Conservation (phyloP, 2,797 vertebrate species). For the Alauda arvensis region DNA sequence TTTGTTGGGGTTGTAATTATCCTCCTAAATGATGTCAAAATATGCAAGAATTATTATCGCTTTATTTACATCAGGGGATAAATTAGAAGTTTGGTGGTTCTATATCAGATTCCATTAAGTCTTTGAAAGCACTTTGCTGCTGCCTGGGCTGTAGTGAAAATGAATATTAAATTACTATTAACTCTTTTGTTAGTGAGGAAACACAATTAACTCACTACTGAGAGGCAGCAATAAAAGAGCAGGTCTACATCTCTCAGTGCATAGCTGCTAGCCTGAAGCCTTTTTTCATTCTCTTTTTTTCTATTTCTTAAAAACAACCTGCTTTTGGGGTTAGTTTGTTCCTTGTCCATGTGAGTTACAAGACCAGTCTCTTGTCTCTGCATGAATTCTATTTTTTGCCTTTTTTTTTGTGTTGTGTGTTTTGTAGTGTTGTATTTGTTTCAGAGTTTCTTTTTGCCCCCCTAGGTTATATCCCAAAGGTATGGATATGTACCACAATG, state of each 20-base stretch:
- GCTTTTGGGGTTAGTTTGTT: no score
- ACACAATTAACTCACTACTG: not conserved
- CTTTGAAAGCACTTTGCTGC: slow-evolving; percentile 9
- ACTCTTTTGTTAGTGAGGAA: not conserved
- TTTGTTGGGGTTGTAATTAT: not conserved
- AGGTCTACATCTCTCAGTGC: not conserved
- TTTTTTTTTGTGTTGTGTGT: not conserved
- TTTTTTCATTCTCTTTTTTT: not conserved
- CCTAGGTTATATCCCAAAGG: slow-evolving; percentile 86
- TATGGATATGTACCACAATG: slow-evolving; percentile 87
- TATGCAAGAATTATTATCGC: not conserved
- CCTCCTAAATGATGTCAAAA: not conserved
- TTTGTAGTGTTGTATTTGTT: not conserved
- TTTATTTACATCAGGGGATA: not conserved
- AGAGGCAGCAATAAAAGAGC: not conserved
- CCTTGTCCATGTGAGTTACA: accelerated
- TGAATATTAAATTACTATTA: not conserved
- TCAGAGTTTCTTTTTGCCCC: not conserved
- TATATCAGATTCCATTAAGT: not conserved
- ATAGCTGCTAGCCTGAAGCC: not conserved
- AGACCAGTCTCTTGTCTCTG: not conserved
- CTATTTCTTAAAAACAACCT: not conserved
- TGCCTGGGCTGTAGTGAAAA: not conserved
- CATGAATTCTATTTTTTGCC: not conserved
- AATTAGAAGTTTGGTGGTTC: not conserved